Conservation (phyloP, 1,140 invertebrate species). For the Leptestheria dahalacensis region DNA sequence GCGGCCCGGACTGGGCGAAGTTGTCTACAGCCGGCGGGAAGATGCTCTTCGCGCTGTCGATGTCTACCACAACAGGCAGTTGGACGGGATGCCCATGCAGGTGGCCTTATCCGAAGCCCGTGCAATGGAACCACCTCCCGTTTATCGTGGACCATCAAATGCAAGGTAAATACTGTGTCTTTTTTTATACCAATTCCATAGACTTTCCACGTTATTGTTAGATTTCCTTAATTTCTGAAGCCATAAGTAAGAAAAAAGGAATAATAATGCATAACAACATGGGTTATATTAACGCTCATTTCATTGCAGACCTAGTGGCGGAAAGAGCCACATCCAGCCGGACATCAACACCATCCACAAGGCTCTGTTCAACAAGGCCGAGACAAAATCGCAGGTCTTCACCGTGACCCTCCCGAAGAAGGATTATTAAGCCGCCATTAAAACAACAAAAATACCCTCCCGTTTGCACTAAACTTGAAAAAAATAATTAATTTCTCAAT, state of each 20-base stretch:
- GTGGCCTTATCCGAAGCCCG: constrained; percentile 26
- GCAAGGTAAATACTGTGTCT: not conserved
- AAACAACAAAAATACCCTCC: not conserved
- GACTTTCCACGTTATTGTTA: no score
- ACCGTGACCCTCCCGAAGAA: constrained; percentile 16
- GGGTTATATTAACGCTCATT: no score
- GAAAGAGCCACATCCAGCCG: constrained; percentile 20
- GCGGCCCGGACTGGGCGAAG: constrained; percentile 72
- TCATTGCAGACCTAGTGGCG: constrained; percentile 2
- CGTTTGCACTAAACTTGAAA: not conserved
- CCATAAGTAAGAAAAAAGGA: no score
- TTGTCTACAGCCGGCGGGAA: constrained; percentile 66
- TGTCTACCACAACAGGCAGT: constrained; percentile 76
- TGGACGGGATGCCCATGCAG: constrained; percentile 72
- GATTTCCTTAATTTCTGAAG: no score
- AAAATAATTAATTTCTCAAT: no score
- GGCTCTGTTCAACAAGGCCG: constrained; percentile 22
- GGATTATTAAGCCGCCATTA: not conserved
- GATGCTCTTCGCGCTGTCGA: constrained; percentile 78
- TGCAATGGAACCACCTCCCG: not conserved
- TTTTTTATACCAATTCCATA: not conserved
- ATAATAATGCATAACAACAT: no score
- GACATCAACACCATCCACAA: constrained; percentile 23
- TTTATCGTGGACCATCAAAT: not conserved
- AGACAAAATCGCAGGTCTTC: constrained; percentile 17